Base-by-base conservation (phyloP, 2,888 invertebrate genomes). In the Vanessa cardui region DNA sequence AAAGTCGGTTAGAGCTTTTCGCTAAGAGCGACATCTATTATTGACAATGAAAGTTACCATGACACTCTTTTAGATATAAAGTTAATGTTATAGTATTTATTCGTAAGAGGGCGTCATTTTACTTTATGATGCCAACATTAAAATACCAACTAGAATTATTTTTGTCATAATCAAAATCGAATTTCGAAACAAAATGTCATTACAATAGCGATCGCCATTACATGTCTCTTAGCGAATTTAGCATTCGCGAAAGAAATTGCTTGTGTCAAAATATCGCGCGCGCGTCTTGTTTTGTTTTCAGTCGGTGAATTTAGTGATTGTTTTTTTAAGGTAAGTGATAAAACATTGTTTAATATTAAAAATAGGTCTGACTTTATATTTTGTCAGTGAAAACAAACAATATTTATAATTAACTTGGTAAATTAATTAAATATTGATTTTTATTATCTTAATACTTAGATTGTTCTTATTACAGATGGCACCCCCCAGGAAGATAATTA, bases 401-500 rank as follows among this genome's bases (percentile, higher is more conserved):
- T 49, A 9, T 18, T 49, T 8, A 20, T 49, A 12, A 49, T 20
- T 49, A 49, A 12, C 4, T 7, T 6, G 0, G 9, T 20, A 18
- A 7, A 49, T 18, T 20, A 49, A 7, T 49, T 49, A 18, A 49
- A 1, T 49, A 1, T 49, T 18, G 18, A 50, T 20, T 50, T 4
- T 50, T 52, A 52, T 21, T 52, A 6, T 54, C 26, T 39, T 12
- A 39, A 39, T 39, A 9, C 39, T 39, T 39, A 4, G 12, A 12
- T 39, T 39, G 9, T 12, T 39, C 12, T 49, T 20, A 6, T 66
- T 58, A 59, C 60, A 86, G 83, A 90, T 91, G 91, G 89, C 90
- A 63, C 90, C 91, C n/a, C 91, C 89, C 65, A 83, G 89, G 20
- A 83, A 84, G 62, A 87, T 91, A 74, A 72, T 85, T 33, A 82